Evolutionary conservation across 2,113 vertebrate species (phyloP).

Genomic region (Eidolon helvum): DNA sequence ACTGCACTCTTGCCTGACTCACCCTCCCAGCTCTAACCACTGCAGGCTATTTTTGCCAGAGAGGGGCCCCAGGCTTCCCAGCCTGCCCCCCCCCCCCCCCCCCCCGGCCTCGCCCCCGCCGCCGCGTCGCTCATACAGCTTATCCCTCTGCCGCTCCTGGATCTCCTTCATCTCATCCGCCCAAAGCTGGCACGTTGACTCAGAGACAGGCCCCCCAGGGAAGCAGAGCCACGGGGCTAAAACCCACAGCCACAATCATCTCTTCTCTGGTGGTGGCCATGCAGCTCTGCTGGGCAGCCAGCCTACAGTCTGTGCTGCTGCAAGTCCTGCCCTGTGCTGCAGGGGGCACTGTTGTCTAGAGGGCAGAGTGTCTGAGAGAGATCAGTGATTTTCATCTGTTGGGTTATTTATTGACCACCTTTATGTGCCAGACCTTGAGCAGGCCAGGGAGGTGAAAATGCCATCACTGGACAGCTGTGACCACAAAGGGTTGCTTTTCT

Average conservation of each 20-base stretch:
- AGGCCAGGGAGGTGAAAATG: background rate
- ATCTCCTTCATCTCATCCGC: constrained; percentile 98
- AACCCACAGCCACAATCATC: constrained; percentile 63
- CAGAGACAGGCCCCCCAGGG: constrained; percentile 59
- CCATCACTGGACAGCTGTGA: background rate
- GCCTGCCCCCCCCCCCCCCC: constrained; percentile 27
- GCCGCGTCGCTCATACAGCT: constrained; percentile 90
- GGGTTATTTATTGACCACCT: background rate
- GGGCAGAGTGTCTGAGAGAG: background rate
- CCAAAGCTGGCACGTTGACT: constrained; percentile 53
- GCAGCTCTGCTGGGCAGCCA: background rate
- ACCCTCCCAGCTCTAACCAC: constrained; percentile 76
- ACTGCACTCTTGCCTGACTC: constrained; percentile 71
- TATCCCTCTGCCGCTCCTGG: constrained; percentile 94
- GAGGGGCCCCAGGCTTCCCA: constrained; percentile 78
- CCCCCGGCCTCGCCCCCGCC: constrained; percentile 90
- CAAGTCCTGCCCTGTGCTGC: background rate
- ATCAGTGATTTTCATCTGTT: background rate
- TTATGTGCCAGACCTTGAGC: background rate
- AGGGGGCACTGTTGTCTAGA: background rate
- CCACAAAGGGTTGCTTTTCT: background rate
- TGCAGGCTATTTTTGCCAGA: constrained; percentile 79
- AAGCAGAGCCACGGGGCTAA: constrained; percentile 40
- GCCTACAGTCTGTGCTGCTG: background rate
- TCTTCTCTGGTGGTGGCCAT: constrained; percentile 41